Conservation (phyloP, 2,113 vertebrate genomes). For the Labeo catla region DNA sequence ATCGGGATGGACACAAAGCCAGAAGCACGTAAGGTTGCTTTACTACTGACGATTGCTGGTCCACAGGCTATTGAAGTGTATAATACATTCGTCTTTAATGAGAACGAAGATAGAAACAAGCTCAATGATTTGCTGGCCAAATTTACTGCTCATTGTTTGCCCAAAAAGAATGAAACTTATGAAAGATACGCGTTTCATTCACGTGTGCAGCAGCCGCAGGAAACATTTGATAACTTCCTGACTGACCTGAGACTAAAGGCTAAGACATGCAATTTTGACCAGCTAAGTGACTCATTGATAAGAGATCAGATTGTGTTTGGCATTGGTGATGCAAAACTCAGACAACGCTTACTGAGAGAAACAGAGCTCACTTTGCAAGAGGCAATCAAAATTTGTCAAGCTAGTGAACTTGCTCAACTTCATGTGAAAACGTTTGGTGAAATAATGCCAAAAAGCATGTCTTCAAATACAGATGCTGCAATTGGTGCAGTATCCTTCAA, state of each 20-base stretch:
- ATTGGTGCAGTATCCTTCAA: no score
- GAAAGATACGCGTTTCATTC: constrained; percentile 28
- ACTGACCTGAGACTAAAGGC: constrained; percentile 36
- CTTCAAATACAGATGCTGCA: no score
- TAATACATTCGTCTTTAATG: constrained; percentile 22
- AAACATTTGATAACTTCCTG: constrained; percentile 7
- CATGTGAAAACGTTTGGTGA: no score
- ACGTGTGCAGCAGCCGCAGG: neutral
- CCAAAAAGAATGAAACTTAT: constrained; percentile 39
- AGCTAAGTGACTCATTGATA: constrained; percentile 12
- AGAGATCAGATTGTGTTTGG: constrained; percentile 33
- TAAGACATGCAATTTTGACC: constrained; percentile 26
- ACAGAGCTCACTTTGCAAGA: constrained; percentile 4
- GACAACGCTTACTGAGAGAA: constrained; percentile 10
- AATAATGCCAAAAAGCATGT: no score
- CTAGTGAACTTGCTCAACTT: no score
- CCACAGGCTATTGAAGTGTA: constrained; percentile 33
- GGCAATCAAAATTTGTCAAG: no score
- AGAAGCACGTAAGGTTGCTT: constrained; percentile 26
- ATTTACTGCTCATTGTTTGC: constrained; percentile 31
- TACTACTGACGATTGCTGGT: constrained; percentile 19
- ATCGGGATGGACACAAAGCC: constrained; percentile 17
- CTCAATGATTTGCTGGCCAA: constrained; percentile 11
- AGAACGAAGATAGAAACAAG: neutral
- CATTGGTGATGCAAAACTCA: constrained; percentile 7